phyloP scores from a whole-genome alignment of 2,888 invertebrate species.

The Frankliniella intonsa region DNA sequence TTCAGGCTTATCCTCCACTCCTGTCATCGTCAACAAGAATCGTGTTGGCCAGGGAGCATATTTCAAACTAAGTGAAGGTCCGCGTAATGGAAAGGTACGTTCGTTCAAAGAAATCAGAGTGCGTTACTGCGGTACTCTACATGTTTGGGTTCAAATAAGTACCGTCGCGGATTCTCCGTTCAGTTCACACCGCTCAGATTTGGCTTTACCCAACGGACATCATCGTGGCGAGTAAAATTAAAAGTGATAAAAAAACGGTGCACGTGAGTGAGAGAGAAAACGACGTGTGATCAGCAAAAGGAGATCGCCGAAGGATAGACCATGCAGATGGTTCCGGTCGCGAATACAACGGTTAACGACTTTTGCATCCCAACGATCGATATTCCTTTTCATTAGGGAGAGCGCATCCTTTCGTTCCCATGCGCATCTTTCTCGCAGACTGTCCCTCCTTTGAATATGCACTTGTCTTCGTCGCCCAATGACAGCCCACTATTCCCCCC shows the following conservation, averaged over 20 bases:
- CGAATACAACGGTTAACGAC: background rate
- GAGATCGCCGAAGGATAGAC: background rate
- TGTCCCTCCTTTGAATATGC: background rate
- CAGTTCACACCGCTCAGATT: too few species aligned
- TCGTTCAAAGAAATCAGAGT: too few species aligned
- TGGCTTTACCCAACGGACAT: too few species aligned
- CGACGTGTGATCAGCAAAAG: background rate
- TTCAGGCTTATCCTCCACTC: too few species aligned
- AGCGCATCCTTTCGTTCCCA: constrained; percentile 4
- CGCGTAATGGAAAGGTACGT: too few species aligned
- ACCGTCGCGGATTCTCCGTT: too few species aligned
- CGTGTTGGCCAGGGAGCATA: too few species aligned
- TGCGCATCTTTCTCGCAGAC: background rate
- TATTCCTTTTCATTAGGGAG: constrained; percentile 1
- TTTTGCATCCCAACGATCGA: constrained; percentile 9
- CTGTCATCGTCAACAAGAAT: too few species aligned
- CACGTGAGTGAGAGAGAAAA: background rate
- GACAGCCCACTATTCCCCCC: background rate
- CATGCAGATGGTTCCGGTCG: background rate
- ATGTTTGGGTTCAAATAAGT: too few species aligned
- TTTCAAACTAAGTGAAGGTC: too few species aligned
- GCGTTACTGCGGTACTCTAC: too few species aligned
- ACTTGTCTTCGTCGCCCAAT: constrained; percentile 9
- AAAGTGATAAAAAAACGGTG: background rate
- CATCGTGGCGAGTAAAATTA: background rate